Evolutionary conservation across 2,113 vertebrate species (phyloP).

Genomic region (Labeo rohita): DNA sequence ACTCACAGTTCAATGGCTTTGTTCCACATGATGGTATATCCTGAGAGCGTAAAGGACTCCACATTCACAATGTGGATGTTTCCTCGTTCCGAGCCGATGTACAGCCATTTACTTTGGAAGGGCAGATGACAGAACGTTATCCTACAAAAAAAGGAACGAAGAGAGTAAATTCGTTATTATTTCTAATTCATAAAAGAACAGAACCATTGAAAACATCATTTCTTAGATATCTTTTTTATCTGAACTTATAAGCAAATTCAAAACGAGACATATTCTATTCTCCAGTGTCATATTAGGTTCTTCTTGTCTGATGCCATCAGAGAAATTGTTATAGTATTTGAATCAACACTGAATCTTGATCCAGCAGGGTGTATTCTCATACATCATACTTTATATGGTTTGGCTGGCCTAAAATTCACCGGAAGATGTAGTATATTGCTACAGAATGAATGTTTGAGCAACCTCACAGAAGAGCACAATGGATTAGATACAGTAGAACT

Average conservation of each 20-base stretch:
- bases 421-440: slow-evolving; percentile 4
- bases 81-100: slow-evolving; percentile 96
- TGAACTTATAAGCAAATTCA: not conserved
- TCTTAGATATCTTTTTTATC: not conserved
- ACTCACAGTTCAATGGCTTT: slow-evolving; percentile 99
- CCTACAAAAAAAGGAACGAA: slow-evolving; percentile 71
- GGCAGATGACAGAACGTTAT: slow-evolving; percentile 99
- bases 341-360: not conserved
- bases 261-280: not conserved
- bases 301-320: not conserved
- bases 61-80: slow-evolving; percentile 99
- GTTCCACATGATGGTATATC: slow-evolving; percentile 99
- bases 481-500: not conserved
- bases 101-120: slow-evolving; percentile 99
- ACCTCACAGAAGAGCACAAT: not conserved
- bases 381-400: not conserved
- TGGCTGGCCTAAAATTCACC: not conserved
- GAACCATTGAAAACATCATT: not conserved
- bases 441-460: not conserved
- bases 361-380: not conserved
- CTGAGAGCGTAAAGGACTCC: slow-evolving; percentile 99
- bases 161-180: not conserved
- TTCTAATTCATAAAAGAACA: not conserved
- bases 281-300: not conserved
- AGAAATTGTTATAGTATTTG: not conserved